phyloP scores from a whole-genome alignment of 2,797 vertebrate species.

The Enteromius treurensis region DNA sequence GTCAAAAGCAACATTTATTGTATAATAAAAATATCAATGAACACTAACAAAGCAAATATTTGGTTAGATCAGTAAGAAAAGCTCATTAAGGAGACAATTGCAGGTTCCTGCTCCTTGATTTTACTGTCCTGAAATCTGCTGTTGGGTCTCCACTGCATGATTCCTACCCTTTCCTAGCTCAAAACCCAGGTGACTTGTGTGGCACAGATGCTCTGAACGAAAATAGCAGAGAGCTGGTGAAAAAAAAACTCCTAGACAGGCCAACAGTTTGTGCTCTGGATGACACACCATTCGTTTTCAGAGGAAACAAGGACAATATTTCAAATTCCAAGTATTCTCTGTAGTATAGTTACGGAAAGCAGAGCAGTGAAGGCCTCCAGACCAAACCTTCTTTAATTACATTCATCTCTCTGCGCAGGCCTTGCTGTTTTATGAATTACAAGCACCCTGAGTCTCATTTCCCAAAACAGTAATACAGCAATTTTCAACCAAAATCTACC shows the following conservation, averaged over 20 bases:
- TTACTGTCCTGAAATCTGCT: constrained; percentile 26
- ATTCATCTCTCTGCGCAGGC: neutral
- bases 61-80: neutral
- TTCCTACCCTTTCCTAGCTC: constrained; percentile 28
- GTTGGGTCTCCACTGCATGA: constrained; percentile 28
- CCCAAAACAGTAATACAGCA: constrained; percentile 12
- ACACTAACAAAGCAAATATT: neutral
- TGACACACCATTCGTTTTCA: neutral
- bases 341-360: neutral
- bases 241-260: constrained; percentile 21
- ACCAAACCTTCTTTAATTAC: neutral
- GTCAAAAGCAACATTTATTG: neutral
- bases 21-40: neutral
- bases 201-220: constrained; percentile 42
- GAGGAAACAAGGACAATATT: constrained; percentile 8
- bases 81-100: neutral
- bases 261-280: constrained; percentile 13
- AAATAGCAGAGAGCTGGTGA: constrained; percentile 39
- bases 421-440: neutral
- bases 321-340: neutral
- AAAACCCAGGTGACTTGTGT: constrained; percentile 39
- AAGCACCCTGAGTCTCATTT: constrained; percentile 22
- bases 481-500: constrained; percentile 10
- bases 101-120: neutral
- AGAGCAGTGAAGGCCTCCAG: neutral